Evolutionary conservation across 2,113 vertebrate genomes (phyloP).

Genomic region (Leuciscus idus): DNA sequence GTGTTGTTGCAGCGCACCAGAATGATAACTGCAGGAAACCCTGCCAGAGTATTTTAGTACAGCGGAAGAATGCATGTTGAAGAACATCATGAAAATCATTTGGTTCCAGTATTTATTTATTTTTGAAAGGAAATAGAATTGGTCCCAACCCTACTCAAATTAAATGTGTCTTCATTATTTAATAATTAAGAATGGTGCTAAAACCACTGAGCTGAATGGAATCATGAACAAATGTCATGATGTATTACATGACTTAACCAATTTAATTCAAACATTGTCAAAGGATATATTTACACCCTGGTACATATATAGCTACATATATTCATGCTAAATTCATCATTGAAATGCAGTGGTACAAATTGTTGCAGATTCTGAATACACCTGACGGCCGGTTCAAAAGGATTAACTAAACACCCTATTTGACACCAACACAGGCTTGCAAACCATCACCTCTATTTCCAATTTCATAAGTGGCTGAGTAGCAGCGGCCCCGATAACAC

Average conservation of each 20-base stretch:
- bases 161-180: no score
- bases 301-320: neutral
- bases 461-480: constrained; percentile 41
- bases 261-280: neutral
- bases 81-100: no score
- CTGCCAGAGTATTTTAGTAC: no score
- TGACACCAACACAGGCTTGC: constrained; percentile 10
- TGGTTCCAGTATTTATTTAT: no score
- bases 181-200: neutral
- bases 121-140: no score
- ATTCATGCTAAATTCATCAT: neutral
- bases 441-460: constrained; percentile 30
- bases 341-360: constrained; percentile 24
- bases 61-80: no score
- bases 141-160: no score
- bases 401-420: constrained; percentile 6
- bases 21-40: no score
- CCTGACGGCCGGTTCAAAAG: neutral
- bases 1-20: neutral
- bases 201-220: neutral
- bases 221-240: neutral
- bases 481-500: neutral
- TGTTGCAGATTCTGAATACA: constrained; percentile 42
- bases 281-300: neutral
- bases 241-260: neutral